Evolutionary conservation across 2,797 vertebrate genomes (phyloP).

Genomic region (Falco concolor): DNA sequence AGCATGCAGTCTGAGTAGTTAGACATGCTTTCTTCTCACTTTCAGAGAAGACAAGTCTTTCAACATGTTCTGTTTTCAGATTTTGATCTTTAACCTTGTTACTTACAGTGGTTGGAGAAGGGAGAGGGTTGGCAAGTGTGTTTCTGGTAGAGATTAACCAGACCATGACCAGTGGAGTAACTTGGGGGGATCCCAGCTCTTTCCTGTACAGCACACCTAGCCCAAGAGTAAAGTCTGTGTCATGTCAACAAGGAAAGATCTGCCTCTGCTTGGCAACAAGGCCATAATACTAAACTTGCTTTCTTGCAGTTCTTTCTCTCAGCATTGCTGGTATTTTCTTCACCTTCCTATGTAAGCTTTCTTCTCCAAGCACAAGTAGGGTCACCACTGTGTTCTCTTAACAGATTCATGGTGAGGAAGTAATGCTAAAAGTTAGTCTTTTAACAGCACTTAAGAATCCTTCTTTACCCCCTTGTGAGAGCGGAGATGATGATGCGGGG

Average conservation of each 20-base stretch:
- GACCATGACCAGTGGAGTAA: slow-evolving; percentile 33
- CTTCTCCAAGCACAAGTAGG: not conserved
- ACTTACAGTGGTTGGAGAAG: not conserved
- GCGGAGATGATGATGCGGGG: not conserved
- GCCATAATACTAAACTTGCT: not conserved
- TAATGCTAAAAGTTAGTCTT: not conserved
- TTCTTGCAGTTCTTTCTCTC: slow-evolving; percentile 24
- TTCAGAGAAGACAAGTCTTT: slow-evolving; percentile 32
- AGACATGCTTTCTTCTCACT: slow-evolving; percentile 7
- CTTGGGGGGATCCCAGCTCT: slow-evolving; percentile 41
- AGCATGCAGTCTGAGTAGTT: not conserved
- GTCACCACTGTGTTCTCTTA: not conserved
- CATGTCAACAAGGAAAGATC: slow-evolving; percentile 17
- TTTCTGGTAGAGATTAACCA: slow-evolving; percentile 47
- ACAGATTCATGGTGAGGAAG: not conserved
- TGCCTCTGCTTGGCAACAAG: slow-evolving; percentile 46
- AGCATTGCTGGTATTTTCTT: not conserved
- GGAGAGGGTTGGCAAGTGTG: slow-evolving; percentile 26
- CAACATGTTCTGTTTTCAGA: slow-evolving; percentile 28
- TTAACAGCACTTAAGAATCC: not conserved
- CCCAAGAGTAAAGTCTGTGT: slow-evolving; percentile 48
- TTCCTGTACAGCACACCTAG: slow-evolving; percentile 36
- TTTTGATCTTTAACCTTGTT: slow-evolving; percentile 51
- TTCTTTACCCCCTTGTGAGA: not conserved
- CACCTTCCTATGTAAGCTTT: not conserved